phyloP scores from a whole-genome alignment of 2,113 vertebrate species.

The Micronycteris hirsuta region DNA sequence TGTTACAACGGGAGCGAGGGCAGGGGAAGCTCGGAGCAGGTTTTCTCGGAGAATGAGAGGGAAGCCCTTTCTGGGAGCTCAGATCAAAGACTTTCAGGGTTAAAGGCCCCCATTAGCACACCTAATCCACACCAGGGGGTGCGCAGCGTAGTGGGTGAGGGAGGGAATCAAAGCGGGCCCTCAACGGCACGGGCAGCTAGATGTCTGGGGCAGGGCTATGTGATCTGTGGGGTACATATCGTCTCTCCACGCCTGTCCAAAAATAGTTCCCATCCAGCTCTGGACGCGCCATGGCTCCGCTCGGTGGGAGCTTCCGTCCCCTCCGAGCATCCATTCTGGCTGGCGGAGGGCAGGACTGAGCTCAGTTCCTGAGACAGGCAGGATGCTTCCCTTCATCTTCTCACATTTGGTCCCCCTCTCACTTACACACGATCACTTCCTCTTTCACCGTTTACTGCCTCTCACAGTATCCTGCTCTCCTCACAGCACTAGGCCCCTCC shows the following conservation, averaged over 20 bases:
- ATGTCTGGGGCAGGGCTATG: neutral
- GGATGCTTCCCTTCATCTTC: neutral
- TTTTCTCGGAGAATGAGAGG: neutral
- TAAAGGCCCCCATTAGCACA: neutral
- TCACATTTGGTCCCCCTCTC: neutral
- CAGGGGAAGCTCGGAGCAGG: neutral
- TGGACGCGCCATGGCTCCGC: neutral
- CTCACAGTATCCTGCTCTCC: neutral
- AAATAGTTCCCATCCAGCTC: neutral
- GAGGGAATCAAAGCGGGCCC: neutral
- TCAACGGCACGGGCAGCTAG: neutral
- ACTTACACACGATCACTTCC: neutral
- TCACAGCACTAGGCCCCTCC: neutral
- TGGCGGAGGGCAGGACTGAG: neutral
- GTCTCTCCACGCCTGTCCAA: neutral
- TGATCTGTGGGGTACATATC: neutral
- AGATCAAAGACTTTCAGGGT: neutral
- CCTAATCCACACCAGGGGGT: neutral
- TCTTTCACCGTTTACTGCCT: neutral
- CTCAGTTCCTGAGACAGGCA: neutral
- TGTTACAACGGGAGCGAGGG: neutral
- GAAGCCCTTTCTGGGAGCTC: neutral
- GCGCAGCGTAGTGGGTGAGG: neutral
- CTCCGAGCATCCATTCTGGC: neutral
- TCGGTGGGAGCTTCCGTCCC: neutral